These are phyloP conservation scores for Spodoptera littoralis DNA, from an alignment of 2,888 invertebrate genomes.

Conservation along the genomic window DNA sequence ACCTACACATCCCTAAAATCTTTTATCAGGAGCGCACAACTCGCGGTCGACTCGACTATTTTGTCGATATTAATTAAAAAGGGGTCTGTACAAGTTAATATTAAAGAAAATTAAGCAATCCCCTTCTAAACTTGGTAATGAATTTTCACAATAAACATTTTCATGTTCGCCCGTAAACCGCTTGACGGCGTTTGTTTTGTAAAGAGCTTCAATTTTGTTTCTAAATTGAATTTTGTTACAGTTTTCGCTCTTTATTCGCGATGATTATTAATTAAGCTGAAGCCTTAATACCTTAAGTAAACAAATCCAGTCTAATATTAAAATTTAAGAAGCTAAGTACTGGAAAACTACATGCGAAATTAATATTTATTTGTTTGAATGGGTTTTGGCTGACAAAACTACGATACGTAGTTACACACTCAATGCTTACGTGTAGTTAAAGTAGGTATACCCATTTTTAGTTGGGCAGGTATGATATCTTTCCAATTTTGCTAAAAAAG, in stretches of 20 bases:
- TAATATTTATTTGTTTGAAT: no score
- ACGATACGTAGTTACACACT: no score
- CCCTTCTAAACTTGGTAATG: conserved; percentile 82
- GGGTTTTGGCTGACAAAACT: no score
- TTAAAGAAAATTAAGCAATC: conserved; percentile 89
- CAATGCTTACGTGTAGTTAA: no score
- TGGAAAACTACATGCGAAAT: no score
- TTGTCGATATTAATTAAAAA: conserved; percentile 89
- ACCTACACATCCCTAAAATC: conserved; percentile 69
- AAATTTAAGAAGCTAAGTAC: no score
- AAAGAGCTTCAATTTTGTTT: conserved; percentile 63
- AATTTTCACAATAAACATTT: conserved; percentile 78
- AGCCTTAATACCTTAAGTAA: conserved; percentile 1
- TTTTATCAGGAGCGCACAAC: conserved; percentile 75
- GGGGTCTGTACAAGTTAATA: conserved; percentile 87
- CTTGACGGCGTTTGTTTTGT: conserved; percentile 62
- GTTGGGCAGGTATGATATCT: no score
- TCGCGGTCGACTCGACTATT: conserved; percentile 83
- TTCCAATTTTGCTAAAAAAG: no score
- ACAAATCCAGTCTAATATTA: background rate
- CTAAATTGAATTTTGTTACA: conserved; percentile 59
- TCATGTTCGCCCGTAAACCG: conserved; percentile 61
- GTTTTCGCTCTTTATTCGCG: conserved; percentile 45
- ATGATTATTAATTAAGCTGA: conserved; percentile 27
- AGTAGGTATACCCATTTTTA: no score